phyloP scores from a whole-genome alignment of 2,888 invertebrate genomes.

The Melinaea menophilus region DNA sequence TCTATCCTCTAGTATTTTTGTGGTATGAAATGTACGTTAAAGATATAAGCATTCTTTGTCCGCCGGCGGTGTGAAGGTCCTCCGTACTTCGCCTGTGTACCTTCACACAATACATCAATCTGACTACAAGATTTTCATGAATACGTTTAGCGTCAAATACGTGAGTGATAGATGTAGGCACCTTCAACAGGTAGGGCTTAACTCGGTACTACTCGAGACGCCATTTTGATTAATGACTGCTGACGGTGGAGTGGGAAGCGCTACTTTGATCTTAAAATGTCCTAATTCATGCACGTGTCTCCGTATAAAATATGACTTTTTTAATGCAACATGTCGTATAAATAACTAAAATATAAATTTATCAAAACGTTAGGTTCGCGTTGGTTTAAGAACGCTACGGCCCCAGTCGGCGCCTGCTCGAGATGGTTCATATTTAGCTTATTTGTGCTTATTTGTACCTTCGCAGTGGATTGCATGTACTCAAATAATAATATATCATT shows the following conservation, averaged over 20 bases:
- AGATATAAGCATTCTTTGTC: no score
- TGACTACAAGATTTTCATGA: constrained; percentile 6
- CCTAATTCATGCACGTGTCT: no score
- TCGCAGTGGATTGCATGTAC: constrained; percentile 1
- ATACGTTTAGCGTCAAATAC: constrained; percentile 3
- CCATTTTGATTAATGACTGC: background rate
- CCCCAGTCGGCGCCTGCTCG: background rate
- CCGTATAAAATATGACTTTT: no score
- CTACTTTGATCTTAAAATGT: no score
- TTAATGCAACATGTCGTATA: no score
- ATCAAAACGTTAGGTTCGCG: background rate
- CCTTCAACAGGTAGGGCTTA: constrained; percentile 5
- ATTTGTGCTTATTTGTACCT: constrained; percentile 7
- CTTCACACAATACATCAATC: constrained; percentile 1
- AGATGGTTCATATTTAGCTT: background rate
- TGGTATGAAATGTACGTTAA: background rate
- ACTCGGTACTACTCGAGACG: background rate
- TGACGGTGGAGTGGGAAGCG: background rate
- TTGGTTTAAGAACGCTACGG: background rate
- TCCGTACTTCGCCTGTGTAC: no score
- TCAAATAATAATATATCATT: background rate
- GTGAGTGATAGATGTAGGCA: background rate
- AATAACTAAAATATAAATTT: background rate
- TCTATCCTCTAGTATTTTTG: background rate
- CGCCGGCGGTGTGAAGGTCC: no score